Percentiles rank a stretch among this genome's conserved stretches.
Evolutionary conservation across 1,140 invertebrate genomes (phyloP).

Genomic region (Trachymyrmex septentrionalis): DNA sequence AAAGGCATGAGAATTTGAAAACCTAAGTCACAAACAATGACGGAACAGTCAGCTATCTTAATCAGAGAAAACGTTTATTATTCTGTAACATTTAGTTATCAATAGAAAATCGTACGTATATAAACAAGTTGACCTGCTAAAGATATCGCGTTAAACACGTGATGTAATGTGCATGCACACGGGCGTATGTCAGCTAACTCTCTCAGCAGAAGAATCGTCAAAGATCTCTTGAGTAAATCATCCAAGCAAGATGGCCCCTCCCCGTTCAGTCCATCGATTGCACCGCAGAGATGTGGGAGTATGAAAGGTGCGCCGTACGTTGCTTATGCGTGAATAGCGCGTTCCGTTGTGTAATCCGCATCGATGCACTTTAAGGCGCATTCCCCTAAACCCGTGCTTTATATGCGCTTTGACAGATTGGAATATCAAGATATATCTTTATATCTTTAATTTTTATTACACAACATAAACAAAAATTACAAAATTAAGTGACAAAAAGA

Average conservation of each 20-base stretch:
- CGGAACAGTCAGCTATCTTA: not conserved
- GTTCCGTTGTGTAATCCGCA: slow-evolving; percentile 67
- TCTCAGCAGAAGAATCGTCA: slow-evolving; percentile 75
- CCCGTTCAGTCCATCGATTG: slow-evolving; percentile 71
- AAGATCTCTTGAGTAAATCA: slow-evolving; percentile 83
- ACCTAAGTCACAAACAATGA: not conserved
- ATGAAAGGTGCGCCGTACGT: slow-evolving; percentile 35
- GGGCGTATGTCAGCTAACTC: slow-evolving; percentile 60
- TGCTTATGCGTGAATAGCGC: slow-evolving; percentile 71
- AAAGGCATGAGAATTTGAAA: not conserved
- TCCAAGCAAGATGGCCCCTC: slow-evolving; percentile 80
- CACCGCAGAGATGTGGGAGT: slow-evolving; percentile 23
- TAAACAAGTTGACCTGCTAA: slow-evolving; percentile 25
- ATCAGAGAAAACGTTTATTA: not conserved
- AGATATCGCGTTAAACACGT: slow-evolving; percentile 30
- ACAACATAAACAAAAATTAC: too few relatives aligned
- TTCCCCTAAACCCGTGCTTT: not conserved
- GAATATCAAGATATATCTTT: not conserved
- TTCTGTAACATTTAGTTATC: slow-evolving; percentile 21
- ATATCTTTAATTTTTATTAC: too few relatives aligned
- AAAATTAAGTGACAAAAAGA: too few relatives aligned
- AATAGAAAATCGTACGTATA: slow-evolving; percentile 21
- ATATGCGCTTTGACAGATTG: not conserved
- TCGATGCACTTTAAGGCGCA: slow-evolving; percentile 47
- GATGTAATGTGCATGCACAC: slow-evolving; percentile 61